Conservation (phyloP, 2,113 vertebrate species). For the Lophotis ruficrista region DNA sequence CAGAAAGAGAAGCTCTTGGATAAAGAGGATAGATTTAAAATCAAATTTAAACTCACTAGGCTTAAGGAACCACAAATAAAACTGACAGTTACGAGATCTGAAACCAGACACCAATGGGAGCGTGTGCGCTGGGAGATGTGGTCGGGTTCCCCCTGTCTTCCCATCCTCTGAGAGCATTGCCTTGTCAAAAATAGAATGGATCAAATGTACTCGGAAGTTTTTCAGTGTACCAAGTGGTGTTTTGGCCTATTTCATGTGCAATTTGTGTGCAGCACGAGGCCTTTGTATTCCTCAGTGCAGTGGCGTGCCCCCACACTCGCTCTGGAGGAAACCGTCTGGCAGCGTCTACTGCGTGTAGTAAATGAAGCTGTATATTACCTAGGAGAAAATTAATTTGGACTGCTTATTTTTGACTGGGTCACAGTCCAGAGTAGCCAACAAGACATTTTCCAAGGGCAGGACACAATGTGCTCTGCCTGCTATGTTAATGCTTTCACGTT, state of each 20-base stretch:
- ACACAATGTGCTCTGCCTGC: constrained; percentile 38
- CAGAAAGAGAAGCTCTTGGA: neutral
- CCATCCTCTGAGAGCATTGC: neutral
- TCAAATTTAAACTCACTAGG: neutral
- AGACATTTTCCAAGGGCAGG: constrained; percentile 24
- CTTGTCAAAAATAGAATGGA: neutral
- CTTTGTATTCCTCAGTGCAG: neutral
- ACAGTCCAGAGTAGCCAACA: constrained; percentile 12
- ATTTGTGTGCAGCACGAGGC: neutral
- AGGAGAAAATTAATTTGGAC: neutral
- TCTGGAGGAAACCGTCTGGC: neutral
- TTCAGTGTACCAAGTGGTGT: neutral
- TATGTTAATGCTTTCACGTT: constrained; percentile 14
- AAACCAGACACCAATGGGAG: neutral
- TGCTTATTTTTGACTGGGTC: constrained; percentile 15
- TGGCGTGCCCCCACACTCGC: rapidly evolving
- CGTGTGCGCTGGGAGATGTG: rapidly evolving
- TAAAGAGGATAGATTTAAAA: neutral
- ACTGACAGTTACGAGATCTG: neutral
- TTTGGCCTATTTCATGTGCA: neutral
- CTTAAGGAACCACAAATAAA: neutral
- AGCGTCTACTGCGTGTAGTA: neutral
- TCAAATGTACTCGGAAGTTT: neutral
- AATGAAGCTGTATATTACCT: neutral
- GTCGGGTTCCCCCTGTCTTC: neutral